Percentiles rank a stretch among this genome's conserved stretches.
Evolutionary conservation across 2,797 vertebrate genomes (phyloP).

Genomic region (Mionectes olivaceus): DNA sequence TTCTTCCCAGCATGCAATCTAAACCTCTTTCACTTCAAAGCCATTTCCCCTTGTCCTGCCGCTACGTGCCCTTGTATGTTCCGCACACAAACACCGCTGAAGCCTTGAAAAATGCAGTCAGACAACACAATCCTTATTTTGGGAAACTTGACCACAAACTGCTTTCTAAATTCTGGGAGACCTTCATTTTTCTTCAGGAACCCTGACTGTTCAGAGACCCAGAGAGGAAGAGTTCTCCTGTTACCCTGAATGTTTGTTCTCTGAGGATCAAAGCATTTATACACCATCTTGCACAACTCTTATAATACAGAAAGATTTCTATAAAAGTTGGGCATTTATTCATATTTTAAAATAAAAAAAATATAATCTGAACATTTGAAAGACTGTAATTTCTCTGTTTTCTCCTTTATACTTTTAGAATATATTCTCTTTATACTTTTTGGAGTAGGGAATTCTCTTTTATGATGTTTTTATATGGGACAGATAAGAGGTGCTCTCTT

Average conservation of each 20-base stretch:
- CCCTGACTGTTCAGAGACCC: background rate
- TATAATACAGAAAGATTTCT: background rate
- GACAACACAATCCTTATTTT: background rate
- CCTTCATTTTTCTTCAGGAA: background rate
- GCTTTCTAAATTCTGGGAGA: background rate
- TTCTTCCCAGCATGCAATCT: background rate
- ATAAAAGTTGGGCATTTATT: background rate
- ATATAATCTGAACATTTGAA: background rate
- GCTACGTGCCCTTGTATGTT: background rate
- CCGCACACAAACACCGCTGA: background rate
- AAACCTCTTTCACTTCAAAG: background rate
- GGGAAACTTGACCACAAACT: background rate
- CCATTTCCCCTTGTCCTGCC: background rate
- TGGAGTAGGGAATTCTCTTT: background rate
- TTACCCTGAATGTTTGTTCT: background rate
- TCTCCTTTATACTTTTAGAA: background rate
- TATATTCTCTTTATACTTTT: background rate
- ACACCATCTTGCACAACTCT: background rate
- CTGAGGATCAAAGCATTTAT: background rate
- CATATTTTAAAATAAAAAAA: background rate
- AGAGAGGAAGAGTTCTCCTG: background rate
- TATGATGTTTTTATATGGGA: background rate
- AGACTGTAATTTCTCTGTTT: background rate
- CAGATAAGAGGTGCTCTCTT: background rate
- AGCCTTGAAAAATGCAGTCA: background rate